These are phyloP conservation scores for Gymnogyps californianus DNA, from an alignment of 2,113 vertebrate species.

Conservation along the genomic window DNA sequence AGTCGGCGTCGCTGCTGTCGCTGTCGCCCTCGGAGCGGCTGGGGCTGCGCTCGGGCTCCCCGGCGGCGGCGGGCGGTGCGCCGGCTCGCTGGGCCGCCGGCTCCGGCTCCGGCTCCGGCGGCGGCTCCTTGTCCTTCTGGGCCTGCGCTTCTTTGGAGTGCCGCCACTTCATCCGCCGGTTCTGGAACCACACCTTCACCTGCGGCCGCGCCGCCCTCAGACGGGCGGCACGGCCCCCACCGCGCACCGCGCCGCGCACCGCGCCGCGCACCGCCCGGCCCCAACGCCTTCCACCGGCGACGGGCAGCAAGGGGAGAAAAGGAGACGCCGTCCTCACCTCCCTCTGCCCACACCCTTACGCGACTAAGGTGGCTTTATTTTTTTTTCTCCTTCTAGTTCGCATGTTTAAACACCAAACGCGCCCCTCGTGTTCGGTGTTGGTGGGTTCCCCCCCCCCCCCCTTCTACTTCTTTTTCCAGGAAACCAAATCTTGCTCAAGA, in stretches of 20 bases:
- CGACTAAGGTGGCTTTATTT: background rate
- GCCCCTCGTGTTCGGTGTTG: no score
- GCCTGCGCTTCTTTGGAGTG: constrained; percentile 97
- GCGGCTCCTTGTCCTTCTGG: constrained; percentile 90
- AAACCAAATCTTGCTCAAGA: constrained; percentile 27
- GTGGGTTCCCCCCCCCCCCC: no score
- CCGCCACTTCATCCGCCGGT: constrained; percentile 97
- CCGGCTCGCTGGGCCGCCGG: constrained; percentile 72
- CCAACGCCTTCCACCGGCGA: background rate
- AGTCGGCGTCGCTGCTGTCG: constrained; percentile 89
- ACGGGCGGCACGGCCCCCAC: background rate
- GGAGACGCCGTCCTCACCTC: background rate
- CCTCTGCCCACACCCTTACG: background rate
- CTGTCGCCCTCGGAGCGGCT: constrained; percentile 88
- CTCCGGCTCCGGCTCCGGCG: constrained; percentile 52
- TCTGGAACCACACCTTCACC: constrained; percentile 99
- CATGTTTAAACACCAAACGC: background rate
- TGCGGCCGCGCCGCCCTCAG: constrained; percentile 72
- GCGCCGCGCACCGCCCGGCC: background rate
- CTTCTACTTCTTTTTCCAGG: background rate
- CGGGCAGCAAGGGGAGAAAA: background rate
- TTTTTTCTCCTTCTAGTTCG: background rate
- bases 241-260: background rate
- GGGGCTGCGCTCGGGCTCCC: constrained; percentile 75
- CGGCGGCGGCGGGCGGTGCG: background rate